A percentile compares a stretch with the other conserved stretches of the same genome.
Conservation (phyloP, 2,797 vertebrate genomes). For the Mico argentatus region DNA sequence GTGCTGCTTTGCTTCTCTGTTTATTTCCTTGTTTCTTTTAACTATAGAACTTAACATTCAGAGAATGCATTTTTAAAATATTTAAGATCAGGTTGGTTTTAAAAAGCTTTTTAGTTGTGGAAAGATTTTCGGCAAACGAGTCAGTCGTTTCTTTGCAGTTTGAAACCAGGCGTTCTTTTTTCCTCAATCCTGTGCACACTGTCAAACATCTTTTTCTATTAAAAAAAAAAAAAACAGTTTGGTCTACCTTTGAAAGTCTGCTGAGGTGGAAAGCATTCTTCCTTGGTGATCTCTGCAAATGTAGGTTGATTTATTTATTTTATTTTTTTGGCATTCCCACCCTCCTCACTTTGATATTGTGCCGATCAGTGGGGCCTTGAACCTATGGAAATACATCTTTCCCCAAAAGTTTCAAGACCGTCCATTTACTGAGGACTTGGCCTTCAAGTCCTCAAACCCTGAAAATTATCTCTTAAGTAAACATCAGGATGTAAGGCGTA, state of each 20-base stretch:
- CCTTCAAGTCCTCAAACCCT: not conserved
- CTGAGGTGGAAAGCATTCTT: not conserved
- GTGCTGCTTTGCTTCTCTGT: not conserved
- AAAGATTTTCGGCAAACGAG: not conserved
- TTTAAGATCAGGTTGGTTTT: not conserved
- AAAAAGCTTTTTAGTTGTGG: not conserved
- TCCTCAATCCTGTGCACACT: not conserved
- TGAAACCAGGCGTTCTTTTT: not conserved
- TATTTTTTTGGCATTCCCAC: not conserved
- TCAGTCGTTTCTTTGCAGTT: not conserved
- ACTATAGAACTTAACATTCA: not conserved
- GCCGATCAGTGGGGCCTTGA: not conserved
- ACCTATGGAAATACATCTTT: not conserved
- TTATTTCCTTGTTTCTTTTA: conserved; percentile 32
- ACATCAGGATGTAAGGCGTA: not conserved
- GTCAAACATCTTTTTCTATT: not conserved
- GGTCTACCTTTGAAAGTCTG: not conserved
- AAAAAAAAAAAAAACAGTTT: not conserved
- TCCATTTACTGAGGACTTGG: not conserved
- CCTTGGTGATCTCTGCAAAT: not conserved
- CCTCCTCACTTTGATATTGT: not conserved
- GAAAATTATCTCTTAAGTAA: not conserved
- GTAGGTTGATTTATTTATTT: not conserved
- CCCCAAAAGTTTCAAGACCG: not conserved
- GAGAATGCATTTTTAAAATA: not conserved